Evolutionary conservation across 2,113 vertebrate species (phyloP).

Genomic region (Dicaeum eximium): DNA sequence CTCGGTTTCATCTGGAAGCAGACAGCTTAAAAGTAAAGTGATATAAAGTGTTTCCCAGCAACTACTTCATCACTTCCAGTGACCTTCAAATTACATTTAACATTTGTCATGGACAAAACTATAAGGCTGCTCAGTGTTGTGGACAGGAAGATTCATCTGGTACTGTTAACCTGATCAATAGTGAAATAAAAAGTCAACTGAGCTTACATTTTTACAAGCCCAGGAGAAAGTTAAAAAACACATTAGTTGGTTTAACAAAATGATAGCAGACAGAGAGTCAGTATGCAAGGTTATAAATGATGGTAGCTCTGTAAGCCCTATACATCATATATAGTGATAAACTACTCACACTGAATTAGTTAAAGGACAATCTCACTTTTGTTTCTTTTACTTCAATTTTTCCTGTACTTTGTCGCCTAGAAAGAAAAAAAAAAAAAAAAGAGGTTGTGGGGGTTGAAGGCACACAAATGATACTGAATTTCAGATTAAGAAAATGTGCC

Average conservation of each 20-base stretch:
- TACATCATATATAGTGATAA: background rate
- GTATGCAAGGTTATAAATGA: background rate
- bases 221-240: constrained; percentile 33
- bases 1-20: constrained; percentile 4
- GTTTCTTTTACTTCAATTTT: background rate
- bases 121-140: constrained; percentile 5
- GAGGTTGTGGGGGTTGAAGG: background rate
- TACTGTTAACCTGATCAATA: constrained; percentile 50
- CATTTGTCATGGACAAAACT: constrained; percentile 50
- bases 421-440: background rate
- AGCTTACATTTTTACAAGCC: constrained; percentile 32
- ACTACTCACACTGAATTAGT: background rate
- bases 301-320: background rate
- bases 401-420: background rate
- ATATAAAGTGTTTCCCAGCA: constrained; percentile 60
- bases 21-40: constrained; percentile 37
- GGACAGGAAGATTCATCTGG: constrained; percentile 45
- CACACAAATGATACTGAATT: background rate
- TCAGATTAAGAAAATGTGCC: background rate
- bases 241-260: constrained; percentile 40
- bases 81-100: constrained; percentile 63
- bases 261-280: constrained; percentile 13
- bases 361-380: background rate
- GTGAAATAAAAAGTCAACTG: constrained; percentile 56
- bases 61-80: constrained; percentile 34